Conservation (phyloP, 2,113 vertebrate species). For the Brienomyrus longianalis region DNA sequence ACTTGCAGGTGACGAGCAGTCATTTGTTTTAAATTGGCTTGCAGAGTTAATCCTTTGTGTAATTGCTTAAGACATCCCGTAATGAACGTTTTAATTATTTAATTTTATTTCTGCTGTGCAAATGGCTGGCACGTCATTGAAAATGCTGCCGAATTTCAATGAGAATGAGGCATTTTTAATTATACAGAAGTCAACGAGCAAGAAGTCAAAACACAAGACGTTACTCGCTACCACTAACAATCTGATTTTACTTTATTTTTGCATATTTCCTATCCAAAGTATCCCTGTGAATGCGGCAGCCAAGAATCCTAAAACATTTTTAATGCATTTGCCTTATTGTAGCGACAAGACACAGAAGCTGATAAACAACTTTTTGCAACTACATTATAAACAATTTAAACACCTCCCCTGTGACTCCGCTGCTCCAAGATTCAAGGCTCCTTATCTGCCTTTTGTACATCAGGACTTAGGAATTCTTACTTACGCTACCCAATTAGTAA, state of each 20-base stretch:
- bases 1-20: background rate
- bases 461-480: background rate
- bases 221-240: background rate
- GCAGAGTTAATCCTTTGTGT: background rate
- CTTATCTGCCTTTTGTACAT: background rate
- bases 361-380: background rate
- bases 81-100: background rate
- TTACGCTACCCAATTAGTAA: background rate
- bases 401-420: background rate
- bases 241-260: background rate
- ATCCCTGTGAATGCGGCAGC: background rate
- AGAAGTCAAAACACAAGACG: background rate
- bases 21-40: background rate
- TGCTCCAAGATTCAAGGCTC: background rate
- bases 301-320: background rate
- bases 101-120: background rate
- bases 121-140: background rate
- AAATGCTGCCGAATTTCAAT: background rate
- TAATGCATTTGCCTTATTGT: background rate
- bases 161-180: background rate
- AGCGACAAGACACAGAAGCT: background rate
- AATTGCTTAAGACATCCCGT: background rate
- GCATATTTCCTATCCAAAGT: background rate
- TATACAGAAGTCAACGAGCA: background rate
- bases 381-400: background rate